Evolutionary conservation across 2,113 vertebrate genomes (phyloP).

Genomic region (Bettongia penicillata): DNA sequence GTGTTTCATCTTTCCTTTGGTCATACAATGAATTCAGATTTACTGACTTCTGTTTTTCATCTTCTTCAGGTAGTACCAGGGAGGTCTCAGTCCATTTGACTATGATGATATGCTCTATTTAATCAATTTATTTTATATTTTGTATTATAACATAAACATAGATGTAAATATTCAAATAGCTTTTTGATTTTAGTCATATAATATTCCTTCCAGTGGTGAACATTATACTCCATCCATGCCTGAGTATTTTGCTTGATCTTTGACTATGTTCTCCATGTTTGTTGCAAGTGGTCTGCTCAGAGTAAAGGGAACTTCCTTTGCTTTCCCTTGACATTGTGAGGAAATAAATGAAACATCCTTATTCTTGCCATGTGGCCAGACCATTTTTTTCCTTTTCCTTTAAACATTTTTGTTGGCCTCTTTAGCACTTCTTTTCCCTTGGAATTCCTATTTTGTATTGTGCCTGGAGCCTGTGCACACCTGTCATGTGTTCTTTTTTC

Average conservation of each 20-base stretch:
- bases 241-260: background rate
- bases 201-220: background rate
- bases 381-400: background rate
- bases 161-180: background rate
- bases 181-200: background rate
- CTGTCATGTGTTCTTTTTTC: background rate
- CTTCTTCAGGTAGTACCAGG: background rate
- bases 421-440: background rate
- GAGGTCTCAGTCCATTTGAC: background rate
- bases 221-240: background rate
- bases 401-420: background rate
- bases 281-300: background rate
- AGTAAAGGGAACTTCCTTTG: background rate
- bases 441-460: background rate
- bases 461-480: background rate
- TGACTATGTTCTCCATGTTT: background rate
- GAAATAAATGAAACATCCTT: background rate
- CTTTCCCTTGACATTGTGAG: background rate
- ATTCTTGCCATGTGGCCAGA: background rate
- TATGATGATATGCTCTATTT: background rate
- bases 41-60: background rate
- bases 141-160: background rate
- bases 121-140: background rate
- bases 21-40: background rate
- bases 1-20: background rate